Evolutionary conservation across 2,888 invertebrate species (phyloP), one percentile per base, ranked within the genome.

Genomic region (Merodon equestris): DNA sequence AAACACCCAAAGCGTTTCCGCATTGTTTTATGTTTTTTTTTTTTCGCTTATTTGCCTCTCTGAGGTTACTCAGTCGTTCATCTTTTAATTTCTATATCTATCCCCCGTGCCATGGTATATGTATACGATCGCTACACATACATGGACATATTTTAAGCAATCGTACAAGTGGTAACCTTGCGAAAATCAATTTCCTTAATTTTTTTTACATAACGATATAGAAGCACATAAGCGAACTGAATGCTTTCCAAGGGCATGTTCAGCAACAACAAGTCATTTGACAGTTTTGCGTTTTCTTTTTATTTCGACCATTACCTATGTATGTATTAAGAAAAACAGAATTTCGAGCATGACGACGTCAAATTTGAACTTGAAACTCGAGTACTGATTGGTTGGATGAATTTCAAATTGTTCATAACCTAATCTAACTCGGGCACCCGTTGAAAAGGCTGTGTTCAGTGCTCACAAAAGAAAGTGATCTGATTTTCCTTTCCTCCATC

Each of bases 121-220:
- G 27, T 27, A 27, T 27, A 27, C 27, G 27, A 27, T 27, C 27
- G 7, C n/a, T 40, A 40, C 40, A 3, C 40, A 3, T 10, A 40
- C n/a, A 40, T 9, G 19, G n/a, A 14, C 19, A 5, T 36, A 15
- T 47, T 36, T 60, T 7, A 15, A 48, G 9, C 45, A 7, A n/a
- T 40, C n/a, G 40, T 12, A 19, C 45, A 47, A 53, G 42, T 50
- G 60, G 44, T 51, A 66, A 73, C 77, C 77, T 77, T 73, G 77
- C 45, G 51, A 57, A 57, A 73, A 77, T 63, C 73, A 58, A 61
- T 73, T 77, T 77, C 77, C 77, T 73, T 67, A 77, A 73, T 67
- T 61, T 74, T n/a, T n/a, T 74, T 56, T 42, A 36, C 50, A 48
- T 45, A 48, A 50, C 58, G 14, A 61, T 9, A 56, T 44, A 45